Percentiles rank a stretch among this genome's conserved stretches.
These are phyloP conservation scores for Mimachlamys varia DNA, from an alignment of 2,888 invertebrate species.

Conservation along the genomic window DNA sequence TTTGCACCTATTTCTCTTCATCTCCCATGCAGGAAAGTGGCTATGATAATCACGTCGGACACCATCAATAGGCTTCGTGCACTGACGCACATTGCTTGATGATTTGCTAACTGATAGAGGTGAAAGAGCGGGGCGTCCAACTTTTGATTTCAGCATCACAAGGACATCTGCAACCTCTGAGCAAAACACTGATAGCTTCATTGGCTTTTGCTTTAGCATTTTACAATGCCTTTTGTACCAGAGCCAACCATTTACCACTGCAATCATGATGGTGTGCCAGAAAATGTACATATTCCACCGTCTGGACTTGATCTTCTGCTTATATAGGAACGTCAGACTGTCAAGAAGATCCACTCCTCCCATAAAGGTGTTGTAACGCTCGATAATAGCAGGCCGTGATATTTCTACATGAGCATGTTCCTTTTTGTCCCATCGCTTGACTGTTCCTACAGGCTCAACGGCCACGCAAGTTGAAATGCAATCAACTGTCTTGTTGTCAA, in stretches of 20 bases:
- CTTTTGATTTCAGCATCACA: slow-evolving; percentile 39
- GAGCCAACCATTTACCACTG: slow-evolving; percentile 55
- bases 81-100: not conserved
- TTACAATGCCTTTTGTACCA: slow-evolving; percentile 49
- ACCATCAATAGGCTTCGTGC: not conserved
- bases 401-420: slow-evolving; percentile 36
- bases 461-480: slow-evolving; percentile 56
- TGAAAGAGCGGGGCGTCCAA: slow-evolving; percentile 41
- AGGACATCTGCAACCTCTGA: slow-evolving; percentile 38
- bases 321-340: not conserved
- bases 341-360: slow-evolving; percentile 26
- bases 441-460: slow-evolving; percentile 49
- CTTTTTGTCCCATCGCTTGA: slow-evolving; percentile 49
- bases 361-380: slow-evolving; percentile 35
- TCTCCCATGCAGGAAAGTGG: slow-evolving; percentile 47
- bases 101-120: slow-evolving; percentile 24
- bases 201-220: too few species aligned
- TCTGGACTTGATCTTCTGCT: slow-evolving; percentile 41
- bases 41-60: slow-evolving; percentile 39
- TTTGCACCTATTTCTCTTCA: slow-evolving; percentile 46
- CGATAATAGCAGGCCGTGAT: slow-evolving; percentile 15
- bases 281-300: slow-evolving; percentile 56
- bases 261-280: slow-evolving; percentile 53
- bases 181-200: not conserved
- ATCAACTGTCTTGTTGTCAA: slow-evolving; percentile 58